Evolutionary conservation across 2,888 invertebrate species (phyloP), one percentile per base, ranked within the genome.

Genomic region (Papilio elwesi): DNA sequence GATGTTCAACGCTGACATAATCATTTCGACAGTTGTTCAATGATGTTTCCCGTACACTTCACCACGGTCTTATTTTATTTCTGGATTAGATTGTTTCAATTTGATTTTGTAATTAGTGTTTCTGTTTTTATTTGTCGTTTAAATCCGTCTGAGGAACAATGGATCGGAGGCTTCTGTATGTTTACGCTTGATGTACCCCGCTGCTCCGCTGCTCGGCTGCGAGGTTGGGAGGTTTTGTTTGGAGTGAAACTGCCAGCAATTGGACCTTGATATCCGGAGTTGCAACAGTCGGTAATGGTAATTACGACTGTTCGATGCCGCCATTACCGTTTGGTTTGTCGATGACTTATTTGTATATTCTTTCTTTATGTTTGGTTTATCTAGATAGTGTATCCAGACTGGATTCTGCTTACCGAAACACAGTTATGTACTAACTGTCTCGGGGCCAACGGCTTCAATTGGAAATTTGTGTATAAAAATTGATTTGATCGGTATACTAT

Each of bases 181-280:
- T 78, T 79, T 74, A 80, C 81, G 82, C 77, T 80, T 75, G 79
- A 80, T 70, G 75, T 77, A 70, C 75, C 70, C 74, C 75, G 76
- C 26, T 26, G 74, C 76, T 73, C 77, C 9, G 74, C 75, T 77
- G 75, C 77, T 65, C 76, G 74, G 76, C 76, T 57, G n/a, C 59
- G 79, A 71, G 68, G 74, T 52, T 70, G 75, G 77, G 79, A 79
- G 87, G 88, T 89, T 89, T 87, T 86, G 88, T 90, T 90, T 88
- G 86, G 82, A 88, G 91, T 91, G 91, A 90, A 92, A 92, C 91
- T 87, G 84, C 84, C 80, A 80, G 82, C 89, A 92, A 92, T 85
- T 90, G 88, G 93, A 90, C 92, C 93, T 93, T 92, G 93, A 90
- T 92, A 88, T 93, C 92, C 92, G 91, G 87, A 80, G 85, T 90